Conservation (phyloP, 2,113 vertebrate genomes). For the Haplochromis vanheusdeni region DNA sequence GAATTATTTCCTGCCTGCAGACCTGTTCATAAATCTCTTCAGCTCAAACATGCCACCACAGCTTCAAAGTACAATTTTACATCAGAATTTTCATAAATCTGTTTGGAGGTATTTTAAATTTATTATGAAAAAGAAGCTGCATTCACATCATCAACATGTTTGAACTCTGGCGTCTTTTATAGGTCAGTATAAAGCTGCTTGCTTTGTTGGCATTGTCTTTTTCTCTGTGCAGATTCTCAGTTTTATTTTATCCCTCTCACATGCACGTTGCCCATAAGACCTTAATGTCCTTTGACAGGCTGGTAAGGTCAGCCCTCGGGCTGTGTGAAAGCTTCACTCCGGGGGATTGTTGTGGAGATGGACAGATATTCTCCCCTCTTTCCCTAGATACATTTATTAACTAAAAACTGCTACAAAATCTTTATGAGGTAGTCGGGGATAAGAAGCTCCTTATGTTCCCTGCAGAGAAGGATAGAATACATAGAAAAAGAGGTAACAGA, state of each 20-base stretch:
- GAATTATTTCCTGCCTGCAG: neutral
- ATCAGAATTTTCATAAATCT: neutral
- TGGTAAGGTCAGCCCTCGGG: constrained; percentile 53
- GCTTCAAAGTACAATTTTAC: neutral
- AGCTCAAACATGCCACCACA: neutral
- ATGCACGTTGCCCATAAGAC: neutral
- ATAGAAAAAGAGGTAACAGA: neutral
- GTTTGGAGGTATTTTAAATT: neutral
- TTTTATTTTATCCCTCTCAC: neutral
- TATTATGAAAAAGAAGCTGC: neutral
- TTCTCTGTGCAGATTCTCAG: neutral
- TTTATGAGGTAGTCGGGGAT: neutral
- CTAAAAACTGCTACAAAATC: neutral
- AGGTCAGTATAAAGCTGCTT: too few species aligned
- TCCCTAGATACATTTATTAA: neutral
- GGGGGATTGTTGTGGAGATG: constrained; percentile 20
- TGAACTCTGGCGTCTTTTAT: neutral
- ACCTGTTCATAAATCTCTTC: neutral
- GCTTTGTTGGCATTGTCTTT: neutral
- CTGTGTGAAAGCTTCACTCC: constrained; percentile 31
- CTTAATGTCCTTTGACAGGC: constrained; percentile 48
- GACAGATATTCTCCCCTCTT: neutral
- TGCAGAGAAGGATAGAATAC: neutral
- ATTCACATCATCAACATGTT: neutral
- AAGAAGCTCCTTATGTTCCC: neutral